Evolutionary conservation across 2,113 vertebrate genomes (phyloP).

Genomic region (Calidris pugnax): DNA sequence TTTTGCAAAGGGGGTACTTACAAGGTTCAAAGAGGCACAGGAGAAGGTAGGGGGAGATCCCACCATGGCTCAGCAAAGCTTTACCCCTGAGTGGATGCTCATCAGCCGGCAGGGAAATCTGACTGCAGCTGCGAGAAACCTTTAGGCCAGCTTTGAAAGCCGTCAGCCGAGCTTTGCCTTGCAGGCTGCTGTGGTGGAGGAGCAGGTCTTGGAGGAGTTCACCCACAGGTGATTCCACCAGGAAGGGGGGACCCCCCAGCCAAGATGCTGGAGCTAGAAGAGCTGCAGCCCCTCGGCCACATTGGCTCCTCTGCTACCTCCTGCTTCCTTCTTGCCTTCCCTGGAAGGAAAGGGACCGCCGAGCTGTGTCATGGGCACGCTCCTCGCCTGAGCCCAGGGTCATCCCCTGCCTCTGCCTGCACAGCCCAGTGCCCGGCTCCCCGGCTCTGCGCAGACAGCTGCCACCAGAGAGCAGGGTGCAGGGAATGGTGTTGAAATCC

Average conservation of each 20-base stretch:
- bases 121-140: neutral
- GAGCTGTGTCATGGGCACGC: rapidly evolving
- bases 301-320: neutral
- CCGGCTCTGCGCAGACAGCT: rapidly evolving
- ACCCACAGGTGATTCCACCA: rapidly evolving
- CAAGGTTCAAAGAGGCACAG: neutral
- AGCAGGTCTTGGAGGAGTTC: neutral
- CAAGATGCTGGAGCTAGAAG: neutral
- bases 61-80: neutral
- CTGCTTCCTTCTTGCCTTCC: neutral
- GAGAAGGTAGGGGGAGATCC: neutral
- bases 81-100: neutral
- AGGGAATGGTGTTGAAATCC: neutral
- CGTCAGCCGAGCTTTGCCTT: neutral
- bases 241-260: neutral
- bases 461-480: neutral
- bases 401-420: neutral
- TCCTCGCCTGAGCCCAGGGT: neutral
- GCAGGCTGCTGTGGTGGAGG: neutral
- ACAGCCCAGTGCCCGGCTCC: neutral
- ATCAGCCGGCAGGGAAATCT: neutral
- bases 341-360: neutral
- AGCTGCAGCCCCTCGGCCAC: neutral
- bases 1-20: neutral
- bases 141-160: neutral